Evolutionary conservation across 35 echinoderm and acorn worm species (phyloP).

Genomic region (Lytechinus variegatus): DNA sequence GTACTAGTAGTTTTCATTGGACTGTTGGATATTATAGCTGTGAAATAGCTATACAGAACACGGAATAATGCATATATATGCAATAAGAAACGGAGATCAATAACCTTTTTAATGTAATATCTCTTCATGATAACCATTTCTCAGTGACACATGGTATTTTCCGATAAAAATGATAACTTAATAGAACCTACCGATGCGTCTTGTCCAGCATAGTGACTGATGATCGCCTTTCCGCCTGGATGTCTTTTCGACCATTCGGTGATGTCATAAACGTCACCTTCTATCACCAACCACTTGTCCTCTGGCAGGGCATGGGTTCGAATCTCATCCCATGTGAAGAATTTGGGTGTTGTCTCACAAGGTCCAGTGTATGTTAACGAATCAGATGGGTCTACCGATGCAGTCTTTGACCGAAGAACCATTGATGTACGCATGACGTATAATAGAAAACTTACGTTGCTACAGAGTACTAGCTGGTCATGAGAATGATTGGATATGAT

Average conservation of each 20-base stretch:
- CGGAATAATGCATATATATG: no score
- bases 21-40: no score
- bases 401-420: background rate
- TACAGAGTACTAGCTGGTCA: no score
- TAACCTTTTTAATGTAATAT: no score
- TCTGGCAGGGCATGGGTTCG: constrained; percentile 52
- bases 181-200: constrained; percentile 84
- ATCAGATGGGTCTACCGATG: background rate
- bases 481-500: no score
- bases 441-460: background rate
- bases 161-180: no score
- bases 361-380: background rate
- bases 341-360: background rate
- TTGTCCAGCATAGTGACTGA: constrained; percentile 96
- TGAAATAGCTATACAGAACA: no score
- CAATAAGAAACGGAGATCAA: no score
- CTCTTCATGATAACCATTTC: no score
- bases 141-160: no score
- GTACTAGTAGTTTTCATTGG: no score
- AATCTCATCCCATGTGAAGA: constrained; percentile 85
- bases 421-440: background rate
- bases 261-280: constrained; percentile 88
- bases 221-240: constrained; percentile 86
- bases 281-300: constrained; percentile 97
- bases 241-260: constrained; percentile 87